A percentile compares a stretch with the other conserved stretches of the same genome.
phyloP scores from a whole-genome alignment of 2,113 vertebrate genomes.

The Entomyzon cyanotis region DNA sequence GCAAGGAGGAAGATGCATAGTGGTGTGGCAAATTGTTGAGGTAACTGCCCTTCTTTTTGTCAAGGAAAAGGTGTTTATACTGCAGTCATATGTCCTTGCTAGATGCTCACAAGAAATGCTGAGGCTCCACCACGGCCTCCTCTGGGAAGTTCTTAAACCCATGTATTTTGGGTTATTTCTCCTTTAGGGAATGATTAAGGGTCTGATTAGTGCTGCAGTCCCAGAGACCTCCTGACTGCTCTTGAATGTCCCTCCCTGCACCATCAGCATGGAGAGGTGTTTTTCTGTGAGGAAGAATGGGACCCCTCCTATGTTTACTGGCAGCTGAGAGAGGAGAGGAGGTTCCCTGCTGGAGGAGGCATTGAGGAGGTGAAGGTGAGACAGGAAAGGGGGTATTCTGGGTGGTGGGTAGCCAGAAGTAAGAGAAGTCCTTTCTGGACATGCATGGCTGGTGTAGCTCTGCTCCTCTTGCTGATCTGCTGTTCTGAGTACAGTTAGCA shows the following conservation, averaged over 20 bases:
- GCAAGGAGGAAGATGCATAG: not conserved
- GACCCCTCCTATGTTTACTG: not conserved
- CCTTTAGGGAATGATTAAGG: not conserved
- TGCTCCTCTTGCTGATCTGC: not conserved
- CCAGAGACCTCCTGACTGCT: not conserved
- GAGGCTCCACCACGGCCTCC: not conserved
- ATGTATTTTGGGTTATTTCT: not conserved
- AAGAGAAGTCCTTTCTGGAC: not conserved
- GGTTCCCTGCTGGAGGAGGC: not conserved
- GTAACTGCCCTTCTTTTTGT: not conserved
- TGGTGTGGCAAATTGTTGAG: not conserved
- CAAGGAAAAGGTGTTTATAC: not conserved
- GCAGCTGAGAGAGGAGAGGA: not conserved
- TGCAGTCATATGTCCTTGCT: not conserved
- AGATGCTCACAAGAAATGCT: not conserved
- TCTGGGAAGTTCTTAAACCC: not conserved
- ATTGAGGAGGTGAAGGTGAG: not conserved
- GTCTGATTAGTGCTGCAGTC: not conserved
- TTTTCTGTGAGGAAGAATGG: not conserved
- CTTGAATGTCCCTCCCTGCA: not conserved
- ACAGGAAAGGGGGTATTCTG: not conserved
- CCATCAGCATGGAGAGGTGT: not conserved
- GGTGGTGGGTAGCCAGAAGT: not conserved
- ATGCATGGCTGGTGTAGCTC: accelerated
- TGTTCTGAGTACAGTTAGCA: not conserved